These are phyloP conservation scores for Drosophila longiperda DNA, from an alignment of 2,888 invertebrate genomes.

Conservation along the genomic window DNA sequence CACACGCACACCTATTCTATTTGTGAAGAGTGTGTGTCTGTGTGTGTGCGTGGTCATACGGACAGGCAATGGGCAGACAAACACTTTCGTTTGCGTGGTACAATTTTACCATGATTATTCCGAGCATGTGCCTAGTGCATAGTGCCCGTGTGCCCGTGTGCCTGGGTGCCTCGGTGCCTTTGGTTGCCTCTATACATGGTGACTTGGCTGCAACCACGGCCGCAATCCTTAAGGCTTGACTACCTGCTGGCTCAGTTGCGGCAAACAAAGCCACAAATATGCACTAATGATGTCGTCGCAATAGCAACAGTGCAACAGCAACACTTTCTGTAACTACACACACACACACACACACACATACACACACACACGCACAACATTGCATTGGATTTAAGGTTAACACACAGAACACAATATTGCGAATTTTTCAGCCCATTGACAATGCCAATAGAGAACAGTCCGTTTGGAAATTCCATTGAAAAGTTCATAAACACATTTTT, in stretches of 20 bases:
- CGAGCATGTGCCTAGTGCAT: slow-evolving; percentile 66
- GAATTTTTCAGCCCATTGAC: slow-evolving; percentile 64
- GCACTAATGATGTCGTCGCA: slow-evolving; percentile 81
- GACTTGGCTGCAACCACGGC: slow-evolving; percentile 39
- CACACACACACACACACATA: slow-evolving; percentile 21
- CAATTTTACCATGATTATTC: slow-evolving; percentile 82
- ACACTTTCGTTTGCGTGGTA: slow-evolving; percentile 81
- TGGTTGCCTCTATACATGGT: neutral
- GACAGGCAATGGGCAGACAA: slow-evolving; percentile 45
- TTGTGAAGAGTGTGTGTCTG: neutral
- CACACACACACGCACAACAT: neutral
- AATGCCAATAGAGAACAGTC: slow-evolving; percentile 52
- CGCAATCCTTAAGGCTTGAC: slow-evolving; percentile 12
- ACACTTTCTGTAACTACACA: slow-evolving; percentile 54
- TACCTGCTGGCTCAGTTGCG: slow-evolving; percentile 67
- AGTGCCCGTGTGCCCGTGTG: neutral
- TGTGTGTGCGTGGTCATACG: slow-evolving; percentile 26
- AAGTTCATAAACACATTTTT: neutral
- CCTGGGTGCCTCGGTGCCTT: neutral
- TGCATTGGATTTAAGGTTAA: slow-evolving; percentile 53
- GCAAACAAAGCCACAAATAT: slow-evolving; percentile 84
- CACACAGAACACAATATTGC: slow-evolving; percentile 51
- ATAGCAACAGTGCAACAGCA: slow-evolving; percentile 30
- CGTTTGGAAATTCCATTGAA: neutral
- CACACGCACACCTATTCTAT: slow-evolving; percentile 33